Base-by-base conservation (phyloP, 2,113 vertebrate genomes). In the Astur gentilis region DNA sequence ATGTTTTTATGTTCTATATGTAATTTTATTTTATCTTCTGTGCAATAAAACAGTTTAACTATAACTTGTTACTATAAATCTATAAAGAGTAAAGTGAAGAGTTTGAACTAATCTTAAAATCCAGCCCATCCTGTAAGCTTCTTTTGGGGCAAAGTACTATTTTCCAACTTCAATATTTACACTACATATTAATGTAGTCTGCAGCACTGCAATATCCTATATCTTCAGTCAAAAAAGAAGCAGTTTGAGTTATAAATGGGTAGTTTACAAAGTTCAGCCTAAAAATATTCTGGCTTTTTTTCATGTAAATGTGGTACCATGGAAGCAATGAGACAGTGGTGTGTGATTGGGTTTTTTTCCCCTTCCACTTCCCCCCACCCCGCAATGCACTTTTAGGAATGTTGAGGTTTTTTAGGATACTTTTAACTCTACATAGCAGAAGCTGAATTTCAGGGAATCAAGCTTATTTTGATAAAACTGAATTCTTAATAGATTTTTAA, bases 11-110 rank as follows among this genome's bases (percentile, higher is more conserved):
- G 57, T 91, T 87, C 62, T 83, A 4, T 66, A 75, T 93, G 29
- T 90, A 90, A 94, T 89, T 97, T 91, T 71, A 82, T 76, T 95
- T 93, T 93, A 81, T 95, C n/a, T 93, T 87, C 57, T 65, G 12
- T 72, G 79, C 61, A 70, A 67, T 94, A 75, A 94, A 95, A 62
- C 67, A 78, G 76, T 92, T 96, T 94, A 95, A 82, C 44, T 93
- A 70, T 90, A 90, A n/a, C 72, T 96, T 90, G 29, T 72, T 89
- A 34, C 62, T 76, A 80, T 94, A 91, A 97, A 92, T 94, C 83
- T 77, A 10, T 80, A 36, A 83, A 88, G 70, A 85, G 38, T 73
- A 36, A 95, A 87, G 27, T 2, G 2, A 57, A 83, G 50, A 79
- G 25, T 82, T 89, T 40, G 71, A 84, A 87, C 27, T 77, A 66